Evolutionary conservation across 2,797 vertebrate species (phyloP).

Genomic region (Gymnodraco acuticeps): DNA sequence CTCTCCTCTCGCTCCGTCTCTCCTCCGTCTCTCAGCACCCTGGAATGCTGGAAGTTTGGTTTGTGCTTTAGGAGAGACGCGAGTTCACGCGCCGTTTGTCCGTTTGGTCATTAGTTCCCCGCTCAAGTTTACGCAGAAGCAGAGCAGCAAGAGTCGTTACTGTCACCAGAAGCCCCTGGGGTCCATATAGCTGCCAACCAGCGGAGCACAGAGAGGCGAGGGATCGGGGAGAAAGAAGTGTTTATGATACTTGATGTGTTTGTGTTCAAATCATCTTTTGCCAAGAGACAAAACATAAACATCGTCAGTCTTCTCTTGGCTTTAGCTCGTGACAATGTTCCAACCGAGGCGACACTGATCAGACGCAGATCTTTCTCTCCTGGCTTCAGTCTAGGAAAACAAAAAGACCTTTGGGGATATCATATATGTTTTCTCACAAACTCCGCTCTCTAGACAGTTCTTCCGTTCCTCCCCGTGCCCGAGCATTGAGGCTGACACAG

Average conservation of each 20-base stretch:
- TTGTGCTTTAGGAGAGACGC: conserved; percentile 66
- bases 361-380: conserved; percentile 61
- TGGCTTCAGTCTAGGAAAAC: conserved; percentile 41
- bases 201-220: conserved; percentile 48
- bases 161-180: conserved; percentile 38
- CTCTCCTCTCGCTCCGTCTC: conserved; percentile 20
- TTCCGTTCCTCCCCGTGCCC: conserved; percentile 60
- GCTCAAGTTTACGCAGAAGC: conserved; percentile 62
- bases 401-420: conserved; percentile 27
- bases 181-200: conserved; percentile 69
- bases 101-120: conserved; percentile 64
- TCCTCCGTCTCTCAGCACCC: conserved; percentile 41
- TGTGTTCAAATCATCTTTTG: conserved; percentile 77
- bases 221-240: conserved; percentile 44
- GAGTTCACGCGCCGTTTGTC: conserved; percentile 44
- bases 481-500: conserved; percentile 51
- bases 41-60: conserved; percentile 60
- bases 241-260: conserved; percentile 79
- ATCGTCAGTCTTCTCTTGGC: conserved; percentile 66
- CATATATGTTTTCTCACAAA: conserved; percentile 35
- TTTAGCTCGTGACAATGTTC: conserved; percentile 68
- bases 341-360: conserved; percentile 61
- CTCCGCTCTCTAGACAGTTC: conserved; percentile 56
- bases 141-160: conserved; percentile 56
- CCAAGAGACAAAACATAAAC: conserved; percentile 82